These are phyloP conservation scores for Drosophila pseudoobscura DNA, from an alignment of 1,140 invertebrate genomes.

Conservation along the genomic window DNA sequence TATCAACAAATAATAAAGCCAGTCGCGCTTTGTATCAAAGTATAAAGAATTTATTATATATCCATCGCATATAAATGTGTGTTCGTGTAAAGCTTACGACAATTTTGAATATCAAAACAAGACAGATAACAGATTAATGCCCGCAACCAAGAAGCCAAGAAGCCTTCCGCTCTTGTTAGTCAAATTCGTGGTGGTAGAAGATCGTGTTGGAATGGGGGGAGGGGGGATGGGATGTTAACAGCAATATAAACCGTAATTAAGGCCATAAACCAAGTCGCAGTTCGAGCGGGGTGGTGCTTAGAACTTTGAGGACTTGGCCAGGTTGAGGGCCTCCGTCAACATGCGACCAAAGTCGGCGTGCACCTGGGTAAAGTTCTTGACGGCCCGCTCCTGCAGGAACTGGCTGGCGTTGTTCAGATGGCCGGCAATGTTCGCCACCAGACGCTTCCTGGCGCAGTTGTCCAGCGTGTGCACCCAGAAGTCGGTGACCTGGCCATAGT, in stretches of 20 bases:
- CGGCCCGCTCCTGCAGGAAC: slow-evolving; percentile 93
- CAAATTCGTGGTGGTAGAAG: slow-evolving; percentile 16
- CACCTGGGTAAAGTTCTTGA: slow-evolving; percentile 90
- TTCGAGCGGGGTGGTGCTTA: slow-evolving; percentile 69
- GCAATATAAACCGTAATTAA: slow-evolving; percentile 30
- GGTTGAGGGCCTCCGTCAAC: slow-evolving; percentile 86
- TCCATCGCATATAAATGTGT: slow-evolving; percentile 33
- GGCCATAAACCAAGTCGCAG: slow-evolving; percentile 25
- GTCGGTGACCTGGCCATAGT: slow-evolving; percentile 91
- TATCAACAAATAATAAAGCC: background rate
- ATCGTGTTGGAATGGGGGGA: slow-evolving; percentile 11
- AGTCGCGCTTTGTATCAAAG: slow-evolving; percentile 25
- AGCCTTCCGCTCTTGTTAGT: slow-evolving; percentile 30
- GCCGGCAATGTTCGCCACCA: slow-evolving; percentile 92
- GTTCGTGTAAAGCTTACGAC: slow-evolving; percentile 31
- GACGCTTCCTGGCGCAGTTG: slow-evolving; percentile 87
- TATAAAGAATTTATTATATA: slow-evolving; percentile 36
- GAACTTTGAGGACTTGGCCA: slow-evolving; percentile 85
- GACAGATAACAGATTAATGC: slow-evolving; percentile 39
- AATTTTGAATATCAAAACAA: slow-evolving; percentile 52
- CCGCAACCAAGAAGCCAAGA: slow-evolving; percentile 47
- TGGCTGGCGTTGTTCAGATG: slow-evolving; percentile 90
- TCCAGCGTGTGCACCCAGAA: slow-evolving; percentile 94
- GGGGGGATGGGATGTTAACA: background rate
- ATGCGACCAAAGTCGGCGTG: slow-evolving; percentile 88